Evolutionary conservation across 2,888 invertebrate species (phyloP).

Genomic region (Philhelius pedissequus): DNA sequence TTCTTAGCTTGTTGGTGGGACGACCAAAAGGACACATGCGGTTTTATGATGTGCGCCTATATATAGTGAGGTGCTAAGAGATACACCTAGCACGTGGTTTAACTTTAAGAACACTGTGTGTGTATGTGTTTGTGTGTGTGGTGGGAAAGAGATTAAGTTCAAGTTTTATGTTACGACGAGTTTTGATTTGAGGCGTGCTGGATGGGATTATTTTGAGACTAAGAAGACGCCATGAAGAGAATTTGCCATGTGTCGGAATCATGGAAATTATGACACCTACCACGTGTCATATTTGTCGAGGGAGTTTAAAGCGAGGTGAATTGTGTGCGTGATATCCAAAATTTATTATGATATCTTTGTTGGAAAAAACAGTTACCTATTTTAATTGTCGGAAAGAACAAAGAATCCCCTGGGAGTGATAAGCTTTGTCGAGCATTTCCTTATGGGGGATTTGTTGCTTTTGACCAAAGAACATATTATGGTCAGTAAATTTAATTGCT

Average conservation of each 20-base stretch:
- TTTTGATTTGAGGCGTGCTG: conserved; percentile 45
- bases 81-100: conserved; percentile 43
- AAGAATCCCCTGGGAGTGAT: background rate
- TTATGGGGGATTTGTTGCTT: background rate
- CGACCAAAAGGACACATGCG: conserved; percentile 62
- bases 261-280: conserved; percentile 55
- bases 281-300: conserved; percentile 59
- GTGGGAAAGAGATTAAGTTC: conserved; percentile 40
- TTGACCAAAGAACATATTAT: background rate
- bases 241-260: conserved; percentile 43
- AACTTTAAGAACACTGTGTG: background rate
- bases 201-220: background rate
- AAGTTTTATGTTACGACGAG: conserved; percentile 64
- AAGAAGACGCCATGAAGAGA: background rate
- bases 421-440: conserved; percentile 31
- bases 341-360: conserved; percentile 29
- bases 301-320: conserved; percentile 48
- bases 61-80: conserved; percentile 52
- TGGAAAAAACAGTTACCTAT: conserved; percentile 17
- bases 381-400: conserved; percentile 40
- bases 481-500: background rate
- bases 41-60: conserved; percentile 53
- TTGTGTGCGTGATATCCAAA: conserved; percentile 48
- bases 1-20: background rate
- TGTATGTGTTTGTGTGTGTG: background rate